Evolutionary conservation across 2,888 invertebrate genomes (phyloP).

Genomic region (Parapristionchus giblindavisi): DNA sequence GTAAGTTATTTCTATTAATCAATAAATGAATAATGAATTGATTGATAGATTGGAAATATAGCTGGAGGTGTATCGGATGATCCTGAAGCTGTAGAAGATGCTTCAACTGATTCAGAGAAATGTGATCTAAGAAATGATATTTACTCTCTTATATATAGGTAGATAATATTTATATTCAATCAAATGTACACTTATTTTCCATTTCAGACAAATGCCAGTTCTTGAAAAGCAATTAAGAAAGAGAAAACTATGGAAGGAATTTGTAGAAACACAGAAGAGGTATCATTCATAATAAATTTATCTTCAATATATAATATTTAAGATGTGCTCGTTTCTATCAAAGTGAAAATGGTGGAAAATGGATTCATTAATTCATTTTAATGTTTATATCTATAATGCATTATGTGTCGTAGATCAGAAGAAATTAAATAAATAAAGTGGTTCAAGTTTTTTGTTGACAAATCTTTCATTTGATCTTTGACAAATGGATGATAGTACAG

Average conservation of each 20-base stretch:
- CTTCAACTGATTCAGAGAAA: constrained; percentile 27
- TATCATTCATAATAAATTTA: too few relatives aligned
- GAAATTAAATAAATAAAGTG: too few relatives aligned
- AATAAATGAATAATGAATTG: not conserved
- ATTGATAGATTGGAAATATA: constrained; percentile 29
- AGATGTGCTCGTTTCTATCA: too few relatives aligned
- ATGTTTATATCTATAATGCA: too few relatives aligned
- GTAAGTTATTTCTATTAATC: not conserved
- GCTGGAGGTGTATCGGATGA: constrained; percentile 30
- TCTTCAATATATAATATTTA: too few relatives aligned
- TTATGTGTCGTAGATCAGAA: too few relatives aligned
- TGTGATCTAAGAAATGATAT: constrained; percentile 33
- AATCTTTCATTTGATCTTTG: too few relatives aligned
- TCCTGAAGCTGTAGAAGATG: constrained; percentile 7
- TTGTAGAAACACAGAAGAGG: constrained; percentile 29
- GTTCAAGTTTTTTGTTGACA: too few relatives aligned
- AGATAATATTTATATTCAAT: too few relatives aligned
- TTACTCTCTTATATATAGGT: constrained; percentile 7
- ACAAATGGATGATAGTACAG: too few relatives aligned
- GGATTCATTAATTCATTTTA: too few relatives aligned
- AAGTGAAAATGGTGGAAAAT: too few relatives aligned
- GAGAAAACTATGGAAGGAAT: constrained; percentile 30
- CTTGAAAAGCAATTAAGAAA: constrained; percentile 26
- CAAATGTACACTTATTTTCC: not conserved
- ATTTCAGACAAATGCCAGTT: constrained; percentile 30